Base-by-base conservation (phyloP, 2,888 invertebrate species). In the Melinaea marsaeus region DNA sequence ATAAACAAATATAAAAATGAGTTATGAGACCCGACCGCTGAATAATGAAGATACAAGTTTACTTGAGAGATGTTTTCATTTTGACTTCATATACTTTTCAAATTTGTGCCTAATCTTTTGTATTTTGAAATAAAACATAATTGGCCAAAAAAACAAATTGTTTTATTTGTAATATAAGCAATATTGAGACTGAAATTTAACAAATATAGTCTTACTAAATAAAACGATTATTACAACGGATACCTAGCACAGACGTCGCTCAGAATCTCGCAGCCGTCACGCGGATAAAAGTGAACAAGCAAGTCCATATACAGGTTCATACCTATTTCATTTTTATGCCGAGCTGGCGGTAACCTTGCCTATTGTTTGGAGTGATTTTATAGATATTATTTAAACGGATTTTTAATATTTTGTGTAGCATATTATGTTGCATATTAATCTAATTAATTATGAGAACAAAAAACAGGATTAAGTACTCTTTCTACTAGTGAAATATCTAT, bases 1-100 rank as follows among this genome's bases (percentile, higher is more conserved):
- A 71, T 71, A 67, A 68, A 65, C 63, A 70, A 70, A 72, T 64
- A 69, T 69, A 68, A 67, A 68, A 66, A 69, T 57, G 64, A 65
- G 65, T 58, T 61, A 61, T 57, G 61, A 60, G 45, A 54, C 58
- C 54, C 60, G 54, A 34, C 51, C 34, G 51, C 60, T 65, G 64
- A 63, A 65, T 57, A 60, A 62, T 63, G 51, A 42, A 51, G 48
- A 51, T 51, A 22, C 48, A 51, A 51, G 48, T 51, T 51, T 32
- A 51, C 32, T 32, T 7, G 13, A 13, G 32, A 22, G 22, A 51
- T 51, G 9, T 51, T 51, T 51, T 51, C 48, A 51, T 32, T 51
- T 51, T 3, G 2, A 32, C 48, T 51, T 13, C 22, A 9, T 22
- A 51, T 51, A 7, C 42, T 51, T 22, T 13, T 22, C 2, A 22